Evolutionary conservation across 2,113 vertebrate species (phyloP).

Genomic region (Tamias sibiricus): DNA sequence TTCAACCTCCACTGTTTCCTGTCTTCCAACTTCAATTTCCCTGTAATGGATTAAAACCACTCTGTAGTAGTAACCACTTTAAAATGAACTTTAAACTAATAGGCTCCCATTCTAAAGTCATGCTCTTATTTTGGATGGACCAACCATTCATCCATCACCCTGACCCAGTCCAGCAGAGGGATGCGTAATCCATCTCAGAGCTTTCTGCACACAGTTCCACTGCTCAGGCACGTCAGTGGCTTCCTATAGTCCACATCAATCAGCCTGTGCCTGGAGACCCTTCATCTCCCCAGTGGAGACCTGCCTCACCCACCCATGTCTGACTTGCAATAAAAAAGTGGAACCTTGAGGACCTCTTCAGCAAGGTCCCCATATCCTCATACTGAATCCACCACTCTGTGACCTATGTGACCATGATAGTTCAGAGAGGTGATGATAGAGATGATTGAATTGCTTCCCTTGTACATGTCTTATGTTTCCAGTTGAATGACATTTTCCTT

Average conservation of each 20-base stretch:
- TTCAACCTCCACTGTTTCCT: conserved; percentile 64
- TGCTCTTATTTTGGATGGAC: conserved; percentile 50
- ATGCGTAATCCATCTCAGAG: conserved; percentile 55
- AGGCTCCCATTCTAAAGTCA: conserved; percentile 48
- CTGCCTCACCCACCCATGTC: background rate
- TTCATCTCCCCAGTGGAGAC: background rate
- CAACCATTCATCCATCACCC: conserved; percentile 56
- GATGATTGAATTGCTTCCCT: background rate
- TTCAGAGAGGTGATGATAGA: background rate
- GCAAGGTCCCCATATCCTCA: background rate
- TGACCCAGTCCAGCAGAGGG: conserved; percentile 17
- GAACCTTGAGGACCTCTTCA: background rate
- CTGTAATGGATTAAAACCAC: conserved; percentile 61
- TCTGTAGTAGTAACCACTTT: conserved; percentile 52
- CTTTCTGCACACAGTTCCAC: conserved; percentile 65
- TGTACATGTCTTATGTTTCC: background rate
- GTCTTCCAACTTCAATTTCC: conserved; percentile 65
- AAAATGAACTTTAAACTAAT: conserved; percentile 61
- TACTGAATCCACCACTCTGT: background rate
- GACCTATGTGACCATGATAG: background rate
- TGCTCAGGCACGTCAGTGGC: conserved; percentile 38
- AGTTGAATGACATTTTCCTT: background rate
- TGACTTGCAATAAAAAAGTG: background rate
- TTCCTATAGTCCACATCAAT: background rate
- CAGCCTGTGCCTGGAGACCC: background rate